Evolutionary conservation across 1,140 invertebrate genomes (phyloP).

Genomic region (Rhizoglyphus robini): DNA sequence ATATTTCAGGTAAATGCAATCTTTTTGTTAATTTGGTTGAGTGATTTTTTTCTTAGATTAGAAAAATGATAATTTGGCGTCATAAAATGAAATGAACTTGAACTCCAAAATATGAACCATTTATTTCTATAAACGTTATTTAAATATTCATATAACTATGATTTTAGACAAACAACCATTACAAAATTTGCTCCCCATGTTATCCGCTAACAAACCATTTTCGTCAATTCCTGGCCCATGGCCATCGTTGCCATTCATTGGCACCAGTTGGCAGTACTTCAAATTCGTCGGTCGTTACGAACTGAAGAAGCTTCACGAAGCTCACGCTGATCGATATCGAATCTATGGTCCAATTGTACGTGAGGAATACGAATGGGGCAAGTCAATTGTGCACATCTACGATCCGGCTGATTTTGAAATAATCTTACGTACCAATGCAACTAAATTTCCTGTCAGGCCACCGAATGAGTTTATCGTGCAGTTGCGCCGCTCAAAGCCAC

Average conservation of each 20-base stretch:
- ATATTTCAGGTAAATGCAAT: too few relatives aligned
- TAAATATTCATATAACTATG: too few relatives aligned
- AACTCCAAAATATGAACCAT: too few relatives aligned
- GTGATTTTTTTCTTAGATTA: too few relatives aligned
- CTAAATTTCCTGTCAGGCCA: conserved; percentile 24
- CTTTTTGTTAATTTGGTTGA: too few relatives aligned
- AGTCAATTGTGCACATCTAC: conserved; percentile 36
- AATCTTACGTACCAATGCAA: conserved; percentile 31
- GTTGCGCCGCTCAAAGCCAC: conserved; percentile 27
- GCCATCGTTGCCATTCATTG: conserved; percentile 51
- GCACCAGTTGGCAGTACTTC: conserved; percentile 65
- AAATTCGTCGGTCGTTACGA: conserved; percentile 51
- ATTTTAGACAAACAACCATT: too few relatives aligned
- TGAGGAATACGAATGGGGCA: conserved; percentile 29
- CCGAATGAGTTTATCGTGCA: conserved; percentile 26
- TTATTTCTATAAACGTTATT: too few relatives aligned
- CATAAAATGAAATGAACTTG: too few relatives aligned
- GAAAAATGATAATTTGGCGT: too few relatives aligned
- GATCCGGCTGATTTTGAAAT: conserved; percentile 36
- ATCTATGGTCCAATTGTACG: conserved; percentile 29
- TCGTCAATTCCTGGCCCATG: conserved; percentile 52
- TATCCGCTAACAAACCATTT: too few relatives aligned
- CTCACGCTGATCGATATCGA: conserved; percentile 54
- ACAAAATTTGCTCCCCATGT: too few relatives aligned
- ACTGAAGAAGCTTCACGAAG: conserved; percentile 59